A percentile compares a stretch with the other conserved stretches of the same genome.
These are phyloP conservation scores for Junonia oenone DNA, from an alignment of 2,888 invertebrate genomes.

Conservation along the genomic window DNA sequence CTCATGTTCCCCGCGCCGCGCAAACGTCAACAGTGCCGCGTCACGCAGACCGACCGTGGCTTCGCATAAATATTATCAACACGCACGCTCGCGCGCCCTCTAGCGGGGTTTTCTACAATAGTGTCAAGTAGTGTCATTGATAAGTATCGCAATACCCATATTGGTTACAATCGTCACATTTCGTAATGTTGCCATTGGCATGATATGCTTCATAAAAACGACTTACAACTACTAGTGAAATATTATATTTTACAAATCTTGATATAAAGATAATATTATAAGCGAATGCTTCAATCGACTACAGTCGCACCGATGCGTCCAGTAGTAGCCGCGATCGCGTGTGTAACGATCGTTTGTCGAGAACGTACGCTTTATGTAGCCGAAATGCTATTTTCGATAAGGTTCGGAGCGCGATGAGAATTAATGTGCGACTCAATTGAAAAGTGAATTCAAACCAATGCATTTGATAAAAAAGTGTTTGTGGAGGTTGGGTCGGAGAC, in stretches of 20 bases:
- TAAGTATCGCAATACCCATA: constrained; percentile 28
- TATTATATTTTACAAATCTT: constrained; percentile 48
- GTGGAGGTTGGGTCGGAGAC: constrained; percentile 52
- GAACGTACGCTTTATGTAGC: constrained; percentile 48
- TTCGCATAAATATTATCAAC: constrained; percentile 59
- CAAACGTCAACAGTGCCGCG: constrained; percentile 71
- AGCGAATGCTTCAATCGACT: constrained; percentile 52
- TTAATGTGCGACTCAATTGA: constrained; percentile 26
- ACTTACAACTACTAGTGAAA: constrained; percentile 33
- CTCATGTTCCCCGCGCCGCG: constrained; percentile 72
- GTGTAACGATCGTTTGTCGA: constrained; percentile 50
- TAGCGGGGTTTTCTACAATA: constrained; percentile 33
- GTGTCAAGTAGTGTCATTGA: constrained; percentile 19
- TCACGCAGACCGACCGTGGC: constrained; percentile 51
- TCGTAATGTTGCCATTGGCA: constrained; percentile 1
- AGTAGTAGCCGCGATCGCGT: constrained; percentile 61
- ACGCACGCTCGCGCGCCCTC: constrained; percentile 43
- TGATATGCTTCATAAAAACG: constrained; percentile 27
- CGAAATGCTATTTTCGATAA: constrained; percentile 16
- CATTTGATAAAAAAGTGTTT: constrained; percentile 45
- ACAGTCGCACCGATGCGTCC: constrained; percentile 48
- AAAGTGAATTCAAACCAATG: constrained; percentile 52
- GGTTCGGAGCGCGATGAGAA: constrained; percentile 12
- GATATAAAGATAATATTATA: constrained; percentile 65
- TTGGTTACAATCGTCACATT: constrained; percentile 5